Conservation (phyloP, 2,113 vertebrate species). For the Rhinoptilus africanus region DNA sequence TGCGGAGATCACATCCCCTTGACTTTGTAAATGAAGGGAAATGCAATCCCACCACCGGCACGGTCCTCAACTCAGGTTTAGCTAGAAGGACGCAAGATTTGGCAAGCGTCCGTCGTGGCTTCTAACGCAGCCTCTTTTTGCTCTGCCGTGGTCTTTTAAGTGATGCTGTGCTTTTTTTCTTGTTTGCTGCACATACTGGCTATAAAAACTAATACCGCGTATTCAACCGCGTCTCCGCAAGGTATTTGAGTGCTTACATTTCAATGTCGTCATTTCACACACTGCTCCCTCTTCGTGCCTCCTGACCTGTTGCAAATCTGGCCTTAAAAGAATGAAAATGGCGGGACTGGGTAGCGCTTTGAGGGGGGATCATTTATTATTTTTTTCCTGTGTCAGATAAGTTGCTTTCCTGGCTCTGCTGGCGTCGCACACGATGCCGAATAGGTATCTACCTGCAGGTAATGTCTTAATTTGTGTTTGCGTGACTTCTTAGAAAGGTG, state of each 20-base stretch:
- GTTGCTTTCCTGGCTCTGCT: not conserved
- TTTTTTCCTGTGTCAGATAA: fast-evolving
- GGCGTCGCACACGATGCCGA: too few species aligned
- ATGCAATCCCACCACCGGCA: fast-evolving
- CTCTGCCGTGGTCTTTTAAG: not conserved
- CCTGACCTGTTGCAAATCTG: not conserved
- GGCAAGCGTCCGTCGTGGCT: not conserved
- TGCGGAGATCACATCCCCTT: fast-evolving
- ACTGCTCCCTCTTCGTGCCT: fast-evolving
- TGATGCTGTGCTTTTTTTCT: not conserved
- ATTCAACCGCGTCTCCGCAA: fast-evolving
- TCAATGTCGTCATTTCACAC: fast-evolving
- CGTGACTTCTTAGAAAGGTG: not conserved
- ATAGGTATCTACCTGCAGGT: too few species aligned
- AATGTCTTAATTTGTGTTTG: not conserved
- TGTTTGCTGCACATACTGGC: fast-evolving
- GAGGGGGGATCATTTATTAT: not conserved
- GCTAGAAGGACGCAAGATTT: not conserved
- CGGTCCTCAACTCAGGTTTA: fast-evolving
- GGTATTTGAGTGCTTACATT: not conserved
- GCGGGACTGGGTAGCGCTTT: not conserved
- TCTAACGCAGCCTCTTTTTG: not conserved
- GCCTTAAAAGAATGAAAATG: not conserved
- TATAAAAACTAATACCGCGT: not conserved
- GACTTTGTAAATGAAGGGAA: not conserved